Evolutionary conservation across 2,888 invertebrate genomes (phyloP).

Genomic region (Reticulitermes lucifugus): DNA sequence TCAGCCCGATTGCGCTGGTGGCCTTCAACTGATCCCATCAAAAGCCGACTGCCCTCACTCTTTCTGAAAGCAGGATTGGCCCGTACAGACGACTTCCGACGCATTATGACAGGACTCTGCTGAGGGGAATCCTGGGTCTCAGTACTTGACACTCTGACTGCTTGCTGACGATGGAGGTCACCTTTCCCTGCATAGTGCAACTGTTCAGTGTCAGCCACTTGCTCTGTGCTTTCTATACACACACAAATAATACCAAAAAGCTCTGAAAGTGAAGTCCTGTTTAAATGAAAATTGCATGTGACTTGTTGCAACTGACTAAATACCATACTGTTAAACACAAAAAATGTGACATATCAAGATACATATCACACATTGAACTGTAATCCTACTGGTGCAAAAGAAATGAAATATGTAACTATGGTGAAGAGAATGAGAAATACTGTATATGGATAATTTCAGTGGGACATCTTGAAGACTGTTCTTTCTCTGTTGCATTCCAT

Average conservation of each 20-base stretch:
- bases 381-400: too few relatives aligned
- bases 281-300: too few relatives aligned
- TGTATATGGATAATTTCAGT: too few relatives aligned
- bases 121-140: conserved; percentile 50
- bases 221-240: not conserved
- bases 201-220: not conserved
- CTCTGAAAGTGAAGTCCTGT: not conserved
- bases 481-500: too few relatives aligned
- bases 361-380: too few relatives aligned
- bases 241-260: not conserved
- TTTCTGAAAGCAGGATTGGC: conserved; percentile 55
- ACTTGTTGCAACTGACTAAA: too few relatives aligned
- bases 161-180: conserved; percentile 48
- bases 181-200: conserved; percentile 19
- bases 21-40: conserved; percentile 61
- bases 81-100: conserved; percentile 56
- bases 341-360: too few relatives aligned
- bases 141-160: conserved; percentile 44
- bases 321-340: too few relatives aligned
- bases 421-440: too few relatives aligned
- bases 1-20: conserved; percentile 68
- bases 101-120: conserved; percentile 55
- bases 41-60: conserved; percentile 54
- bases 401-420: too few relatives aligned
- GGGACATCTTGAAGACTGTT: too few relatives aligned